Conservation (phyloP, 1,140 invertebrate genomes). For the Meteorus sp. region DNA sequence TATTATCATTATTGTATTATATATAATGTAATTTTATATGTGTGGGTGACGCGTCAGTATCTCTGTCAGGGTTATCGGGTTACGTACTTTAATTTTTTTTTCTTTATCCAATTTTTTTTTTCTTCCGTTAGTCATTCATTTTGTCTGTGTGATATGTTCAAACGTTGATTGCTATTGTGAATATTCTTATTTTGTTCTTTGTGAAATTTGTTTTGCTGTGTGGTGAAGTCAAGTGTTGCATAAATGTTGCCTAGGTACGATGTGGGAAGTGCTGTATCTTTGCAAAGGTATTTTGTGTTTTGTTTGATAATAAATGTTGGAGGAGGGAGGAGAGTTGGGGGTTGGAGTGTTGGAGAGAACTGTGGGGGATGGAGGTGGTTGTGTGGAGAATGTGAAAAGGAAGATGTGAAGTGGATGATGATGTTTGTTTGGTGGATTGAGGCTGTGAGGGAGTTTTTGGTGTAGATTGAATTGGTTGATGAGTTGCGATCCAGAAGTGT, state of each 20-base stretch:
- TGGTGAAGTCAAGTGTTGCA: neutral
- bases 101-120: constrained; percentile 8
- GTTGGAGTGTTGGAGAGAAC: neutral
- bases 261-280: constrained; percentile 43
- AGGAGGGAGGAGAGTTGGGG: neutral
- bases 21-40: no score
- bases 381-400: no score
- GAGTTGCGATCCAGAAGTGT: neutral
- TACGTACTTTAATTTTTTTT: no score
- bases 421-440: no score
- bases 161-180: constrained; percentile 6
- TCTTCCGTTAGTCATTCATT: neutral
- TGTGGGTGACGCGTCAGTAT: constrained; percentile 32
- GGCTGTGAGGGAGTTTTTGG: no score
- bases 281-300: constrained; percentile 42
- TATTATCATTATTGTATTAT: neutral
- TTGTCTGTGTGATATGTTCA: neutral
- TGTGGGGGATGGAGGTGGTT: no score
- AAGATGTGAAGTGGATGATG: no score
- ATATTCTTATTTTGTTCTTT: no score
- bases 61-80: constrained; percentile 41
- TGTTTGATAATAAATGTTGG: neutral
- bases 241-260: constrained; percentile 50
- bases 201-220: no score
- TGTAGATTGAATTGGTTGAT: no score